Evolutionary conservation across 2,888 invertebrate genomes (phyloP), one percentile per base, ranked within the genome.

Genomic region (Portevinia maculata): DNA sequence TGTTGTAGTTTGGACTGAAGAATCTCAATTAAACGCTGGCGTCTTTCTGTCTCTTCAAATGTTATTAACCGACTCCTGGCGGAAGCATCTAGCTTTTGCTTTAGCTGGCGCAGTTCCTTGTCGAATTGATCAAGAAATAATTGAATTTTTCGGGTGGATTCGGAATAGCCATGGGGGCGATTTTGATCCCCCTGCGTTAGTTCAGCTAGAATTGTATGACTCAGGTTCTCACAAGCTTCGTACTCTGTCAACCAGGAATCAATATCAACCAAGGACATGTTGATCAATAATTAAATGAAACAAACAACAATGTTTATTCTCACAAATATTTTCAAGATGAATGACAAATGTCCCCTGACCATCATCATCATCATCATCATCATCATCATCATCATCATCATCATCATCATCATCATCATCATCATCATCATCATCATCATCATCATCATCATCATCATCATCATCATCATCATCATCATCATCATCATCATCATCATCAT

Each of bases 161-260:
- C 92, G 3, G 92, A 91, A 87, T 93, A 94, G 57, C 92, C 91
- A 52, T 92, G 91, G 0, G 93, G 93, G 30, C 91, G 88, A 83
- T 92, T 91, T 79, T 91, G 90, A 84, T 93, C 92, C 57, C 94
- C 90, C 64, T 91, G 87, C 0, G 92, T 92, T 7, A 95, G 87
- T 86, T 93, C 92, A 73, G 93, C 93, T 90, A 93, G 93, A 53
- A 94, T 93, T 85, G 94, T 93, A 50, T 93, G 91, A 86, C 92
- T 92, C 19, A 94, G 88, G 76, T 93, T 93, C 86, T 94, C 93
- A 86, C 94, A 94, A 0, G 93, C 92, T 85, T 94, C 94, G 88
- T 93, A 92, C 87, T 94, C 94, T 0, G 91, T 88, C 11, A 94
- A 89, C 90, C 90, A 90, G 76, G 90, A 90, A 86, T 90, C 90